These are phyloP conservation scores for Mirounga angustirostris DNA, from an alignment of 2,113 vertebrate genomes.

Conservation along the genomic window DNA sequence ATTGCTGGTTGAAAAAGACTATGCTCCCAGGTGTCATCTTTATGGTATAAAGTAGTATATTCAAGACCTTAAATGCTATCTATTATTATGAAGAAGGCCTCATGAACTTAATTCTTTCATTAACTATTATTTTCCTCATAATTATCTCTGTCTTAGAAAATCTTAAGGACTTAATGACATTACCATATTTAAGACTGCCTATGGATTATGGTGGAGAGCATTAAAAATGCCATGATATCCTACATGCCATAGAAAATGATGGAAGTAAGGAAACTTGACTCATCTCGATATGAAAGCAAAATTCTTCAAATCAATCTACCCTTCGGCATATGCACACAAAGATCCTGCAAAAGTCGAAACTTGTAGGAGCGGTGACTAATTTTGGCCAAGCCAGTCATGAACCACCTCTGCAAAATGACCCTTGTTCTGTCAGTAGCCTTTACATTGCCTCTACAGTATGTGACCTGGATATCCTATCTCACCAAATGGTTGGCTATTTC, in stretches of 20 bases:
- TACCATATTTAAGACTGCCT: background rate
- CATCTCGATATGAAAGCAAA: constrained; percentile 27
- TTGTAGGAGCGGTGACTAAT: background rate
- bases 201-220: background rate
- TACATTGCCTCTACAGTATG: too few species aligned
- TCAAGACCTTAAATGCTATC: background rate
- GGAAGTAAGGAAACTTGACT: background rate
- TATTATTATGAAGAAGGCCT: background rate
- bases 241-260: background rate
- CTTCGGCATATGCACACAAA: background rate
- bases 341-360: background rate
- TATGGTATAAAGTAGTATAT: background rate
- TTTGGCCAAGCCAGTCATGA: background rate
- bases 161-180: background rate
- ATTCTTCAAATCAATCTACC: background rate
- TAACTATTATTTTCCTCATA: constrained; percentile 25
- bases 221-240: background rate
- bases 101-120: constrained; percentile 21
- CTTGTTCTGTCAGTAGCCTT: background rate
- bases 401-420: background rate
- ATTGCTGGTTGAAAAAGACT: background rate
- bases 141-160: constrained; percentile 22
- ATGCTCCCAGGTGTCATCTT: background rate
- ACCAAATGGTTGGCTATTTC: background rate
- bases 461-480: background rate